Evolutionary conservation across 2,888 invertebrate species (phyloP), one percentile per base, ranked within the genome.

Genomic region (Cantharis rustica): DNA sequence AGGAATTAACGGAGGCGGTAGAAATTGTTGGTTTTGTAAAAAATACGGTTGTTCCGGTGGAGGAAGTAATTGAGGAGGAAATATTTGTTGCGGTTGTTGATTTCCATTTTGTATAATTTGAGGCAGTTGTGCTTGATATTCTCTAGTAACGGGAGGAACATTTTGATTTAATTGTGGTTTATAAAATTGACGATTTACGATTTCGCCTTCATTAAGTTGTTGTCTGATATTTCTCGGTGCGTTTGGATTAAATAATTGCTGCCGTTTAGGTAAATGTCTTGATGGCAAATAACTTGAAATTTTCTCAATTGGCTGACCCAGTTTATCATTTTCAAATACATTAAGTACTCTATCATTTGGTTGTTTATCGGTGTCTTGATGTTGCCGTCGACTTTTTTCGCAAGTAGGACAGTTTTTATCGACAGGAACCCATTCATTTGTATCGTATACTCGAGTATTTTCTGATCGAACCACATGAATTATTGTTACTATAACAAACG

Each of bases 341-440:
- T 86, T 87, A 9, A 88, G 76, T 2, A 88, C 86, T 74, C 88
- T 81, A 10, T 85, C 86, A 10, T 84, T 84, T 17, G 87, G 86
- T 81, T 84, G 82, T 72, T 82, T 83, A 79, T 85, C 81, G 17
- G 75, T 79, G 16, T 16, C 70, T 69, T 47, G 68, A 64, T 79
- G 73, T 31, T 76, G 68, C 71, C 79, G 68, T 26, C 64, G 68
- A 10, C 69, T 68, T 68, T 87, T 86, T 10, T 61, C 47, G 11
- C 86, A 82, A 0, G 87, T 85, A 20, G 88, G 86, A 72, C 84
- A 85, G 64, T 87, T 88, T 70, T 88, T 85, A 10, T 86, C 83
- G 15, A 92, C 85, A 13, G 92, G 92, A 73, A 92, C 88, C 92
- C 92, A 92, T 75, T 91, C 92, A 78, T 86, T 88, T 16, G 86